phyloP scores from a whole-genome alignment of 2,888 invertebrate genomes.

The Galerucella calmariensis region DNA sequence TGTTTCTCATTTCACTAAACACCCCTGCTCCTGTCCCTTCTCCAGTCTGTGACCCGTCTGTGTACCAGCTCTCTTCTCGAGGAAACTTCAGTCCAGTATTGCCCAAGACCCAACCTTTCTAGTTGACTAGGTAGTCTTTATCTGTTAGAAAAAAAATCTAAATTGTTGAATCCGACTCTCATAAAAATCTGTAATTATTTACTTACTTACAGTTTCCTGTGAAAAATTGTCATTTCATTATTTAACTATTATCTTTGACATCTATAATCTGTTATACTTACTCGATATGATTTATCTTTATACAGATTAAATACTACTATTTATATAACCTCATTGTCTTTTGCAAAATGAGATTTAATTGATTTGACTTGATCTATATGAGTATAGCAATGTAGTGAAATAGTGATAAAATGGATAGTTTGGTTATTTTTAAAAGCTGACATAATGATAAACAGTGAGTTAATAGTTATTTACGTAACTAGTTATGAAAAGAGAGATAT shows the following conservation, averaged over 20 bases:
- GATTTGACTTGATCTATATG: not conserved
- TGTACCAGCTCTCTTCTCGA: no score
- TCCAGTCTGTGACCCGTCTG: no score
- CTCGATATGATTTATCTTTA: not conserved
- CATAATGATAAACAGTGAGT: not conserved
- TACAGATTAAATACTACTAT: not conserved
- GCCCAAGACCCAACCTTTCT: no score
- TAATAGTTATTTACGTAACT: not conserved
- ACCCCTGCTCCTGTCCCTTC: no score
- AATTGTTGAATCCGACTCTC: not conserved
- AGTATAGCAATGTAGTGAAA: not conserved
- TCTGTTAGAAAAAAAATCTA: no score
- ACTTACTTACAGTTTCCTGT: not conserved
- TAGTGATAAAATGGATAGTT: not conserved
- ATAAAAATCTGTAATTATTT: not conserved
- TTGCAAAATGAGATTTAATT: not conserved
- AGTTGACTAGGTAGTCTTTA: no score
- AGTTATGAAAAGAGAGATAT: no score
- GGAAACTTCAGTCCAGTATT: no score
- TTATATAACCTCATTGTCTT: not conserved
- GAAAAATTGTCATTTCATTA: no score
- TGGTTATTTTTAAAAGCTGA: not conserved
- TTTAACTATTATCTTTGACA: no score
- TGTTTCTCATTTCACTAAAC: no score
- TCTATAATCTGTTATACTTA: not conserved